Evolutionary conservation across 2,113 vertebrate genomes (phyloP).

Genomic region (Bambusicola thoracicus): DNA sequence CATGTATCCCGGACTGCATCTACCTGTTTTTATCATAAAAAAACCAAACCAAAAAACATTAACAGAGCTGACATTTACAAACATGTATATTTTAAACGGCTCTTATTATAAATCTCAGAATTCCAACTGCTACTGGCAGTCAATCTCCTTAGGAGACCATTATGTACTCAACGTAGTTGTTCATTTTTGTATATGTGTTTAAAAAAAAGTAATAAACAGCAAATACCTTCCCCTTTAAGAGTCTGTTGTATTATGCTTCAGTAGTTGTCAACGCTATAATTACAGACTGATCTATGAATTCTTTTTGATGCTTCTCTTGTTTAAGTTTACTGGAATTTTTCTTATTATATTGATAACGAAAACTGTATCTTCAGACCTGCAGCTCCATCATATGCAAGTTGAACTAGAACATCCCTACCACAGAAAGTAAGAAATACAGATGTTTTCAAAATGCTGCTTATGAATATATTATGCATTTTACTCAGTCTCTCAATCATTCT

Average conservation of each 20-base stretch:
- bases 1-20: slow-evolving; percentile 77
- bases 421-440: background rate
- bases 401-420: background rate
- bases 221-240: background rate
- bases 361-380: background rate
- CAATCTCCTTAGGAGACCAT: background rate
- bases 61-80: background rate
- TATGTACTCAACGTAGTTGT: background rate
- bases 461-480: background rate
- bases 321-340: background rate
- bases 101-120: background rate
- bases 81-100: background rate
- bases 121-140: background rate
- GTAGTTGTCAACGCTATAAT: background rate
- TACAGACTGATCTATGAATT: background rate
- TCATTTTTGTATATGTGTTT: background rate
- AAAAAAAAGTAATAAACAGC: background rate
- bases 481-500: background rate
- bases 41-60: background rate
- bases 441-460: background rate
- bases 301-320: background rate
- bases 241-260: background rate
- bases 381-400: background rate
- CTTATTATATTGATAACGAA: background rate
- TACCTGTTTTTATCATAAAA: slow-evolving; percentile 74